These are phyloP conservation scores for Leptinotarsa tumamoca DNA, from an alignment of 2,888 invertebrate species.

Conservation along the genomic window DNA sequence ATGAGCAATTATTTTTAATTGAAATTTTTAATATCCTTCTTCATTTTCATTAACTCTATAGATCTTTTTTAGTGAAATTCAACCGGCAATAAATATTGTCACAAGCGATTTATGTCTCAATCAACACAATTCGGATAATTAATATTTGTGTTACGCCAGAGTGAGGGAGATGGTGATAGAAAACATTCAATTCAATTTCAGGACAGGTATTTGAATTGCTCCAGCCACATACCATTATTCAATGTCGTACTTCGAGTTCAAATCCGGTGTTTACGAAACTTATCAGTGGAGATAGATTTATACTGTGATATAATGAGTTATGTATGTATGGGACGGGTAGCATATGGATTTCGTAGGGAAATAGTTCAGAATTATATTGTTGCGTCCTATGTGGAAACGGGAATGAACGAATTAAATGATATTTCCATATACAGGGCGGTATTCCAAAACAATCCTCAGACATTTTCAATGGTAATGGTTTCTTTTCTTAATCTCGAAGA, in stretches of 20 bases:
- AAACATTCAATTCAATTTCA: slow-evolving; percentile 12
- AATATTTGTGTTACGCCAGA: not conserved
- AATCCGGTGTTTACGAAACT: slow-evolving; percentile 36
- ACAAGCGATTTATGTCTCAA: not conserved
- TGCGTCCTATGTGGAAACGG: not conserved
- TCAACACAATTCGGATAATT: not conserved
- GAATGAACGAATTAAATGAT: not conserved
- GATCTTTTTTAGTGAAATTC: too few species aligned
- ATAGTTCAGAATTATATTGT: slow-evolving; percentile 32
- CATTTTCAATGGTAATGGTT: too few species aligned
- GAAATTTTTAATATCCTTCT: too few species aligned
- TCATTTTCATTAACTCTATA: too few species aligned
- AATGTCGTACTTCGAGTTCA: slow-evolving; percentile 28
- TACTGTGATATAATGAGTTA: slow-evolving; percentile 36
- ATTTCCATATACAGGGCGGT: not conserved
- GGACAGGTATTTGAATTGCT: slow-evolving; percentile 14
- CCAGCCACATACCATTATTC: slow-evolving; percentile 28
- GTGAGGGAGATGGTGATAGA: not conserved
- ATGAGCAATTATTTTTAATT: too few species aligned
- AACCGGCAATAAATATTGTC: not conserved
- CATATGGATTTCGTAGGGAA: slow-evolving; percentile 5
- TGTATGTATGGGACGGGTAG: slow-evolving; percentile 22
- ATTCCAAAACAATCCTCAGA: too few species aligned
- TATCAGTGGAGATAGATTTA: slow-evolving; percentile 40
- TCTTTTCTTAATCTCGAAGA: too few species aligned